Conservation (phyloP, 2,888 invertebrate genomes). For the Hedychridium roseum region DNA sequence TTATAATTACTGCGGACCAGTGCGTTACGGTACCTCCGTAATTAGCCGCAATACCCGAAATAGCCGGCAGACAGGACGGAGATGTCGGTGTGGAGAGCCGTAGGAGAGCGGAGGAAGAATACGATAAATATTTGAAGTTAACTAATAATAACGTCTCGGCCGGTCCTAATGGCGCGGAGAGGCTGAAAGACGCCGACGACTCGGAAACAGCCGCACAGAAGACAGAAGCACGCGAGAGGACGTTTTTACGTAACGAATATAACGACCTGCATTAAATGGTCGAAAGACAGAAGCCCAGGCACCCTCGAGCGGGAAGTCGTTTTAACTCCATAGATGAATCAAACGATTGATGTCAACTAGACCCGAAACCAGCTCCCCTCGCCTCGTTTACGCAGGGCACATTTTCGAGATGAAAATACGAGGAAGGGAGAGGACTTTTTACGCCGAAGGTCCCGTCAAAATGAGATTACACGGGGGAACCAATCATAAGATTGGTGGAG, state of each 20-base stretch:
- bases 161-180: conserved; percentile 39
- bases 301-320: conserved; percentile 33
- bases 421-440: too few species aligned
- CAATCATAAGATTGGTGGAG: background rate
- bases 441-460: background rate
- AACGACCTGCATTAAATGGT: conserved; percentile 36
- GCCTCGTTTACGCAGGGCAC: background rate
- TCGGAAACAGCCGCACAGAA: conserved; percentile 27
- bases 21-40: conserved; percentile 14
- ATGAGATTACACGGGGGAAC: conserved; percentile 3
- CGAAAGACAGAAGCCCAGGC: background rate
- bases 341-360: background rate
- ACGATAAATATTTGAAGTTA: conserved; percentile 58
- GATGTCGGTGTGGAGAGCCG: conserved; percentile 11
- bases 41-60: conserved; percentile 27
- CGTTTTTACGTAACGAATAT: conserved; percentile 45
- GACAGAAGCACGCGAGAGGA: conserved; percentile 3
- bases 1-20: too few species aligned
- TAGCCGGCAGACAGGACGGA: conserved; percentile 27
- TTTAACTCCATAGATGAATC: background rate
- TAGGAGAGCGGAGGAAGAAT: conserved; percentile 32
- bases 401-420: too few species aligned
- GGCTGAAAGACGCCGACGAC: conserved; percentile 42
- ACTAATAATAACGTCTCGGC: conserved; percentile 55
- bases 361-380: background rate